Percentiles rank a stretch among this genome's conserved stretches.
Evolutionary conservation across 1,140 invertebrate species (phyloP).

Genomic region (Mesaphorura yosii): DNA sequence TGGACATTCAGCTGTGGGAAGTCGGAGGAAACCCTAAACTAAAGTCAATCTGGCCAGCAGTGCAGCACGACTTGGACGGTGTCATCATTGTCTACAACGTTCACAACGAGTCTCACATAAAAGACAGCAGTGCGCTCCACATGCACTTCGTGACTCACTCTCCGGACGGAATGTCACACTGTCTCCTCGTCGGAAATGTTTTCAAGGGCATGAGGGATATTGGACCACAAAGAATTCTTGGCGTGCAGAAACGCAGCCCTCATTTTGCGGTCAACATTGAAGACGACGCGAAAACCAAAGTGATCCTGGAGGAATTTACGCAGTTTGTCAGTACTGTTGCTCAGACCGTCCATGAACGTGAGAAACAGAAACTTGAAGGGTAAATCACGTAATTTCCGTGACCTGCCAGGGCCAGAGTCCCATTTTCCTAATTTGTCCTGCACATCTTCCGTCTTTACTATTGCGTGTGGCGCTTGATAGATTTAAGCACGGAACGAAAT

Average conservation of each 20-base stretch:
- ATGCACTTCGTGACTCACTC: slow-evolving; percentile 30
- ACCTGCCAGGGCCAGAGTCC: too few relatives aligned
- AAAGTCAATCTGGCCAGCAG: slow-evolving; percentile 26
- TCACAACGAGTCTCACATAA: slow-evolving; percentile 22
- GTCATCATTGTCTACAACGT: slow-evolving; percentile 26
- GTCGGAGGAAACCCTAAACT: slow-evolving; percentile 27
- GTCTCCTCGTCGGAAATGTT: slow-evolving; percentile 24
- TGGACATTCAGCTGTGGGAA: slow-evolving; percentile 29
- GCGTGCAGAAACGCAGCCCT: slow-evolving; percentile 15
- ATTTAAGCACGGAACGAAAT: too few relatives aligned
- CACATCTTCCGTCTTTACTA: not conserved
- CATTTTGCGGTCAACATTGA: slow-evolving; percentile 29
- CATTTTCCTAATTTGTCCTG: too few relatives aligned
- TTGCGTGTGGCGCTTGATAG: not conserved
- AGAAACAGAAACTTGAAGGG: slow-evolving; percentile 15
- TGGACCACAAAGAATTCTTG: slow-evolving; percentile 26
- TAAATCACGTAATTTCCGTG: slow-evolving; percentile 2
- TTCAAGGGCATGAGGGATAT: slow-evolving; percentile 20
- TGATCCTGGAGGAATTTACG: slow-evolving; percentile 23
- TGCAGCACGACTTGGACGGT: slow-evolving; percentile 27
- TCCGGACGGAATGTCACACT: slow-evolving; percentile 19
- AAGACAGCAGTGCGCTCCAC: slow-evolving; percentile 19
- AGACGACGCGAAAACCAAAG: slow-evolving; percentile 22
- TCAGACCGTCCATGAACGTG: slow-evolving; percentile 21
- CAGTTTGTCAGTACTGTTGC: slow-evolving; percentile 20